Conservation (phyloP, 2,797 vertebrate species). For the Halcyon smyrnensis region DNA sequence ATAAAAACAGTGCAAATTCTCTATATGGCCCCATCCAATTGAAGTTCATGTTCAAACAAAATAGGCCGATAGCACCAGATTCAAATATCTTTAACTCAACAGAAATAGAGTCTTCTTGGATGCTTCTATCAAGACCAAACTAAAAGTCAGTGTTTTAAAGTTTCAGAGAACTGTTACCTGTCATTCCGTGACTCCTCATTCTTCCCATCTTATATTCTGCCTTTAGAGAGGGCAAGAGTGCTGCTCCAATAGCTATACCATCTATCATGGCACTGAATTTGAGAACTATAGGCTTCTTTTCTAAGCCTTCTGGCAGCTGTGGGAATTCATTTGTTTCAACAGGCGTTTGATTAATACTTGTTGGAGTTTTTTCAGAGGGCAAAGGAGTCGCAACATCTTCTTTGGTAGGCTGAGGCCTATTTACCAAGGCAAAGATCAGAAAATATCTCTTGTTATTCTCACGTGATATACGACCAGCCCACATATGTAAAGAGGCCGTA, state of each 20-base stretch:
- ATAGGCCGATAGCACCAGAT: not conserved
- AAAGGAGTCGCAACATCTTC: slow-evolving; percentile 93
- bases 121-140: not conserved
- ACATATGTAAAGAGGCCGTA: fast-evolving
- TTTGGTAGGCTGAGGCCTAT: slow-evolving; percentile 87
- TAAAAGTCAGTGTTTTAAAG: not conserved
- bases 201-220: slow-evolving; percentile 98
- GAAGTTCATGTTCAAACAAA: not conserved
- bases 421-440: not conserved
- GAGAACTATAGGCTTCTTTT: slow-evolving; percentile 97
- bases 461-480: fast-evolving
- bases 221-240: slow-evolving; percentile 94
- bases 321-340: slow-evolving; percentile 97
- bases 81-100: not conserved
- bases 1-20: not conserved
- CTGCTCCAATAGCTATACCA: slow-evolving; percentile 95
- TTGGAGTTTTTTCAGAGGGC: slow-evolving; percentile 90
- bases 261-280: slow-evolving; percentile 99
- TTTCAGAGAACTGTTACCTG: slow-evolving; percentile 76
- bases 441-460: not conserved
- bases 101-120: not conserved
- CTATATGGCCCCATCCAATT: fast-evolving
- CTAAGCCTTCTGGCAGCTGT: slow-evolving; percentile 95
- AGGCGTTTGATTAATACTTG: slow-evolving; percentile 95
- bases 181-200: slow-evolving; percentile 99